phyloP scores from a whole-genome alignment of 2,113 vertebrate genomes.

The Periophthalmodon schlosseri region DNA sequence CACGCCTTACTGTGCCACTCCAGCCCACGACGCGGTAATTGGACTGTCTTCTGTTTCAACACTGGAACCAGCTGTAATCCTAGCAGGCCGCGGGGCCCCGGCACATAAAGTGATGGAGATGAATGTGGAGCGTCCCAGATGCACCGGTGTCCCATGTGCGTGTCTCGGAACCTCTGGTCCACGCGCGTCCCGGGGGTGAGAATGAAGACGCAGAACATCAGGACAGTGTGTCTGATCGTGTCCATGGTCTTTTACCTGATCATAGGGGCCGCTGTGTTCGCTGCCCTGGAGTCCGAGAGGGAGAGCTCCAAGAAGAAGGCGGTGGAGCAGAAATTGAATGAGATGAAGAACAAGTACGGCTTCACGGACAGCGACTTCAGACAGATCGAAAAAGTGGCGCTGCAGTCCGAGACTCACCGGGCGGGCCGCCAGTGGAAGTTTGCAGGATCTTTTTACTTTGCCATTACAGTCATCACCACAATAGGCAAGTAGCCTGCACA shows the following conservation, averaged over 20 bases:
- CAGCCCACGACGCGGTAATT: not conserved
- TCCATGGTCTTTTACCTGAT: constrained; percentile 87
- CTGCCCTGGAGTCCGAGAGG: constrained; percentile 86
- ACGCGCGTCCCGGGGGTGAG: constrained; percentile 32
- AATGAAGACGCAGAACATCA: constrained; percentile 85
- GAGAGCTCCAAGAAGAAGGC: constrained; percentile 77
- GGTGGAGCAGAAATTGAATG: constrained; percentile 82
- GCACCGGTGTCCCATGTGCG: not conserved
- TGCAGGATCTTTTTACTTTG: constrained; percentile 89
- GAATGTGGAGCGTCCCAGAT: not conserved
- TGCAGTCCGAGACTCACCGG: constrained; percentile 83
- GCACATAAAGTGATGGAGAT: not conserved
- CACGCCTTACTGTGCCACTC: constrained; percentile 8
- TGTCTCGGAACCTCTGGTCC: constrained; percentile 1
- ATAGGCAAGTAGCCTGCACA: constrained; percentile 78
- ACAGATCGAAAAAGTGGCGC: constrained; percentile 83
- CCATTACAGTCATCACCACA: constrained; percentile 91
- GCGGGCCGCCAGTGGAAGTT: constrained; percentile 88
- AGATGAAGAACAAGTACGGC: constrained; percentile 81
- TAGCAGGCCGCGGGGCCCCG: constrained; percentile 11
- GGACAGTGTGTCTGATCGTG: constrained; percentile 82
- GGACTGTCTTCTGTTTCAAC: constrained; percentile 24
- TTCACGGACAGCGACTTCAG: constrained; percentile 82
- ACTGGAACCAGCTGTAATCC: not conserved
- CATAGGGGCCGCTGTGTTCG: constrained; percentile 87